Conservation (phyloP, 2,113 vertebrate species). For the Pachypanchax playfairii region DNA sequence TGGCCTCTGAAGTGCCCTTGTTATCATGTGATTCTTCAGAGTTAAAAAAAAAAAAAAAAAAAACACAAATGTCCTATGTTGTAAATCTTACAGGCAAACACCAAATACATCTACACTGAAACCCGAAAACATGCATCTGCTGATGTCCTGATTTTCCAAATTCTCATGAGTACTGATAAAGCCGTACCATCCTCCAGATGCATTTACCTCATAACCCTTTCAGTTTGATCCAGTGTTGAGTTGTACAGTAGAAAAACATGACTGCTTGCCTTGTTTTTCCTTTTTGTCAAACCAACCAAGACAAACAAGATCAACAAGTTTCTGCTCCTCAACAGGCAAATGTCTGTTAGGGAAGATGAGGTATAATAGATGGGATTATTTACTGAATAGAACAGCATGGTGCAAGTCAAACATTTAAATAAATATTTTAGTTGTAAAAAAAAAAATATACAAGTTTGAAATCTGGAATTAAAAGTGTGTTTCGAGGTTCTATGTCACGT, state of each 20-base stretch:
- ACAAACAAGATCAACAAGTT: slow-evolving; percentile 57
- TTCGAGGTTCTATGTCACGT: no score
- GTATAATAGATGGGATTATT: background rate
- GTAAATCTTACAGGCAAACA: slow-evolving; percentile 3
- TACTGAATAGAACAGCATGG: slow-evolving; percentile 5
- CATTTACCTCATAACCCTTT: background rate
- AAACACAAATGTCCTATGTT: slow-evolving; percentile 9
- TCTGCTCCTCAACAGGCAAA: slow-evolving; percentile 9
- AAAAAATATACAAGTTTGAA: no score
- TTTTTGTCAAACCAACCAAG: slow-evolving; percentile 8
- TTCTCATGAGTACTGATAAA: background rate
- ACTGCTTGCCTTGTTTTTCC: background rate
- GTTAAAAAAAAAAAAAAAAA: slow-evolving; percentile 17
- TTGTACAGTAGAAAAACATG: background rate
- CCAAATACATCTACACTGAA: background rate
- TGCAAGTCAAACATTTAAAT: slow-evolving; percentile 3
- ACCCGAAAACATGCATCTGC: slow-evolving; percentile 1
- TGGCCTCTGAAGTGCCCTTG: slow-evolving; percentile 32
- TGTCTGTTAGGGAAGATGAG: slow-evolving; percentile 3
- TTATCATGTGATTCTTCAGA: slow-evolving; percentile 30
- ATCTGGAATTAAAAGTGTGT: no score
- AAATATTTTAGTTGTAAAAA: no score
- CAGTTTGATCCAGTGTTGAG: background rate
- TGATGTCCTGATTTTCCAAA: background rate
- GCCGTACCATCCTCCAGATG: background rate